Evolutionary conservation across 2,888 invertebrate species (phyloP), one percentile per base, ranked within the genome.

Genomic region (Sericinus montela): DNA sequence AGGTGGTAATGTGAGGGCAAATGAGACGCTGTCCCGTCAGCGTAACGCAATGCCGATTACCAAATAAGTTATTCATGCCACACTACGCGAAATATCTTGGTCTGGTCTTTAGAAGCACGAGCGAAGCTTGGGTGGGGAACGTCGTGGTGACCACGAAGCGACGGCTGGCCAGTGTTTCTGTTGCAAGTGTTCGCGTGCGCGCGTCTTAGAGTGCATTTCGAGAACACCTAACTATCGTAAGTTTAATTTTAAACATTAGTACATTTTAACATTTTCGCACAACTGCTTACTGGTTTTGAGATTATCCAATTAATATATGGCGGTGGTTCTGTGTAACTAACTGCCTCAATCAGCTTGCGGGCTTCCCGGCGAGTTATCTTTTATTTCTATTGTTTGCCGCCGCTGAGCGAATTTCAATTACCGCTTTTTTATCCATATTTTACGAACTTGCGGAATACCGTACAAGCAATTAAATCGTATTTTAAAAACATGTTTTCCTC

Each of bases 161-260:
- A 48, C 46, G 48, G 44, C 49, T 58, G 62, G 58, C 56, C 67
- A 70, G 72, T 72, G 60, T 60, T 61, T 62, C 63, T 59, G 55
- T 58, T 38, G 55, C 55, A 50, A 49, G 65, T 63, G 62, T 48
- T 48, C 50, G 62, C 56, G 65, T 54, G 57, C 62, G 58, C 67
- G 65, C 68, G 67, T 62, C 59, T 56, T 57, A 40, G 57, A 51
- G 53, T 53, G 50, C 43, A 52, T 44, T 53, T 53, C 57, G 54
- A 52, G 54, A 54, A 43, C 49, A 42, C n/a, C n/a, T n/a, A n/a
- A 23, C 47, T 46, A 55, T 52, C 56, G 69, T 69, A 63, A 67
- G 69, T 69, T 52, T 43, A 43, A 45, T 43, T 54, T 28, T 41
- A 15, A 30, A 32, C 9, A 19, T 42, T 7, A 19, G 13, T n/a